Percentiles rank a stretch among this genome's conserved stretches.
Evolutionary conservation across 2,797 vertebrate genomes (phyloP).

Genomic region (Chelon labrosus): DNA sequence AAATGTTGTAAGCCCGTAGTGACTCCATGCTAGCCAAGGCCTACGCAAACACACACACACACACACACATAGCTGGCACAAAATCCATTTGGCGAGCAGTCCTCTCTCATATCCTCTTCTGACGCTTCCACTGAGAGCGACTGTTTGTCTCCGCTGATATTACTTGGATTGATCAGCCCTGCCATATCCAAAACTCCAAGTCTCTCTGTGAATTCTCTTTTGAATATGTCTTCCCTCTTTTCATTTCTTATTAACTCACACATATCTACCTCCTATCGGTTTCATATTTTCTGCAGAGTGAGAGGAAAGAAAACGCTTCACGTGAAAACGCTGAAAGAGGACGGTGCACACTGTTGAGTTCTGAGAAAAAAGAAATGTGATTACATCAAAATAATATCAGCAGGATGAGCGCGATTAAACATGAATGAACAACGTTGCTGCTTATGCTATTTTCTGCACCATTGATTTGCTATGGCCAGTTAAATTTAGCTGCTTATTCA

Average conservation of each 20-base stretch:
- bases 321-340: background rate
- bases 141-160: conserved; percentile 44
- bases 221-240: background rate
- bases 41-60: background rate
- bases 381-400: too few relatives aligned
- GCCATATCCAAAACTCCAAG: conserved; percentile 1
- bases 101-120: conserved; percentile 55
- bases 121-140: conserved; percentile 47
- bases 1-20: conserved; percentile 55
- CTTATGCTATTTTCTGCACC: background rate
- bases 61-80: conserved; percentile 59
- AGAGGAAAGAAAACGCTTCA: background rate
- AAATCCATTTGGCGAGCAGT: conserved; percentile 49
- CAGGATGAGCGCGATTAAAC: too few relatives aligned
- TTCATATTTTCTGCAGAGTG: background rate
- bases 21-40: conserved; percentile 61
- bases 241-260: conserved; percentile 7
- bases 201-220: background rate
- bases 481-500: background rate
- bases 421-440: background rate
- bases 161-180: conserved; percentile 36
- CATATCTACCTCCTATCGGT: background rate
- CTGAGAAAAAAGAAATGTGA: background rate
- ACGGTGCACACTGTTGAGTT: background rate
- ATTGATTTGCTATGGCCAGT: background rate